Base-by-base conservation (phyloP, 1,140 invertebrate genomes). In the Periplaneta americana region DNA sequence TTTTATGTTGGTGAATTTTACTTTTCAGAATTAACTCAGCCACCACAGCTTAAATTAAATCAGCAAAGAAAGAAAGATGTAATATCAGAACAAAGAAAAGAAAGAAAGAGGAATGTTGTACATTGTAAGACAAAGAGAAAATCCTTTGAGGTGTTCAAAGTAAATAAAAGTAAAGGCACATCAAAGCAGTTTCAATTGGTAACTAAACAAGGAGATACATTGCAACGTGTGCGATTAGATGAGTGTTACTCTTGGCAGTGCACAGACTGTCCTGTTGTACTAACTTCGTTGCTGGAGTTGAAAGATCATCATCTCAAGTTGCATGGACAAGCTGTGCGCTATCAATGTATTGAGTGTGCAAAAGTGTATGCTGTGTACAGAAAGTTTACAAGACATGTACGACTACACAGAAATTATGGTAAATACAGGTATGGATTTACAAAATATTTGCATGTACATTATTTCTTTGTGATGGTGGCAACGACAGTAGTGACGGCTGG, bases 321-420 rank as follows among this genome's bases (percentile, higher is more conserved):
- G 10, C 80, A 81, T 39, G 34, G 35, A 4, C 80, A 81, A 18
- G 5, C 74, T 31, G 57, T 75, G 2, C 33, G 33, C 18, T 81
- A 32, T 17, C 80, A 81, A 33, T 81, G 80, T 31, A 18, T 81
- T 31, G n/a, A 75, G 18, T 81, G 80, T 39, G 18, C 48, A n/a
- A 74, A 92, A 87, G 88, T 91, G 22, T 92, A 91, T 82, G 88
- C 89, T 75, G 90, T 91, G 83, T 92, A 91, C 85, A 89, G 89
- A 82, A 90, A 89, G 37, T 91, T 91, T 83, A 84, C 91, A 28
- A 88, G 88, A 1, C 91, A 92, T 83, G 89, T 91, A 0, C 89
- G 89, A 83, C 85, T 88, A 36, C 91, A 92, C 83, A 87, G 89
- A 82, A 87, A 88, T 34, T 88, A 88, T 79, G 86, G 90, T 17